Evolutionary conservation across 2,113 vertebrate species (phyloP).

Genomic region (Hoplias malabaricus): DNA sequence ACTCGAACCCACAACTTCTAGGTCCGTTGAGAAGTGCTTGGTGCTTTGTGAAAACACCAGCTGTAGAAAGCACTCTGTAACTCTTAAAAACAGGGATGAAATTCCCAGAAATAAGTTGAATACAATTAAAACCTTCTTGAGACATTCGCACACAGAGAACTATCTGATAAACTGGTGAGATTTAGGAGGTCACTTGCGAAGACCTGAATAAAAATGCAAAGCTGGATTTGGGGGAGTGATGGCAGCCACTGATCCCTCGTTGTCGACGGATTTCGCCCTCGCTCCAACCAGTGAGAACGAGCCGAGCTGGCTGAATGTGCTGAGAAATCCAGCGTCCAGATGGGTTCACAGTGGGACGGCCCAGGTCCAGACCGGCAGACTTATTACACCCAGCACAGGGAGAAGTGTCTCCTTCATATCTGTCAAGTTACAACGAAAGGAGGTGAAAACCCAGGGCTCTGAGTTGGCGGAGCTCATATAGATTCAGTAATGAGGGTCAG

Average conservation of each 20-base stretch:
- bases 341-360: neutral
- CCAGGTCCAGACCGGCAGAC: neutral
- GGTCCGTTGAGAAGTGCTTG: no score
- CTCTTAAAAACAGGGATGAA: no score
- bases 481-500: neutral
- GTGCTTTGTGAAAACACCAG: no score
- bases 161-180: no score
- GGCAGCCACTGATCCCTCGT: conserved; percentile 9
- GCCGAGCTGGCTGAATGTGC: conserved; percentile 10
- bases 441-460: neutral
- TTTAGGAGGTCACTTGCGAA: no score
- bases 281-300: conserved; percentile 1
- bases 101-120: no score
- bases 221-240: conserved; percentile 5
- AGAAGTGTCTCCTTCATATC: neutral
- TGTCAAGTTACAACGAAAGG: neutral
- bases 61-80: no score
- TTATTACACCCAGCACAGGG: neutral
- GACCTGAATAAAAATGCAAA: no score
- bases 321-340: neutral
- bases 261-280: neutral
- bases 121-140: no score
- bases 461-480: no score
- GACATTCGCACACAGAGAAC: no score
- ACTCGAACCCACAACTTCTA: no score